Conservation (phyloP, 1,140 invertebrate genomes). For the Bombus consobrinus region DNA sequence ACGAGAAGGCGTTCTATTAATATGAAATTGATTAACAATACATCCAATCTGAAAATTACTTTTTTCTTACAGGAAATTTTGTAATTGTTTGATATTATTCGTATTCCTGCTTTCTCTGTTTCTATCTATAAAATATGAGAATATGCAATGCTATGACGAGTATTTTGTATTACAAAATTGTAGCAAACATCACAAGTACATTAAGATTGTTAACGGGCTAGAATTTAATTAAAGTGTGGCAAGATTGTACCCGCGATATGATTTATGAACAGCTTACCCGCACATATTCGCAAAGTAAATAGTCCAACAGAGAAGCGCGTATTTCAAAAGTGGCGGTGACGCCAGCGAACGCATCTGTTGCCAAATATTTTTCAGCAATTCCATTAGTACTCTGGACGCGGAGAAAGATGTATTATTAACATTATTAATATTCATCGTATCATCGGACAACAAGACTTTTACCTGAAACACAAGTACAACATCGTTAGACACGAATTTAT, state of each 20-base stretch:
- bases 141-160: no score
- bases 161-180: no score
- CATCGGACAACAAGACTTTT: conserved; percentile 53
- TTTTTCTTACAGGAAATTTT: no score
- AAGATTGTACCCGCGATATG: background rate
- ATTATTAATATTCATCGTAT: conserved; percentile 9
- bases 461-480: conserved; percentile 28
- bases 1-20: no score
- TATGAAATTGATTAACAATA: no score
- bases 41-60: no score
- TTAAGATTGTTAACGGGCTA: background rate
- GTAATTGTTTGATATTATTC: no score
- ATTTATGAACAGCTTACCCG: conserved; percentile 82
- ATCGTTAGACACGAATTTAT: no score
- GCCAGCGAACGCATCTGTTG: conserved; percentile 83
- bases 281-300: conserved; percentile 88
- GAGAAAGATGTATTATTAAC: background rate
- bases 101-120: no score
- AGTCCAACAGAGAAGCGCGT: conserved; percentile 83
- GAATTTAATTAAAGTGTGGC: no score
- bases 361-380: conserved; percentile 82
- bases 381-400: conserved; percentile 27
- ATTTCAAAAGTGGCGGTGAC: conserved; percentile 81
- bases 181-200: no score
- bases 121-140: no score